Conservation (phyloP, 1,140 invertebrate genomes). For the Dinoponera quadriceps region DNA sequence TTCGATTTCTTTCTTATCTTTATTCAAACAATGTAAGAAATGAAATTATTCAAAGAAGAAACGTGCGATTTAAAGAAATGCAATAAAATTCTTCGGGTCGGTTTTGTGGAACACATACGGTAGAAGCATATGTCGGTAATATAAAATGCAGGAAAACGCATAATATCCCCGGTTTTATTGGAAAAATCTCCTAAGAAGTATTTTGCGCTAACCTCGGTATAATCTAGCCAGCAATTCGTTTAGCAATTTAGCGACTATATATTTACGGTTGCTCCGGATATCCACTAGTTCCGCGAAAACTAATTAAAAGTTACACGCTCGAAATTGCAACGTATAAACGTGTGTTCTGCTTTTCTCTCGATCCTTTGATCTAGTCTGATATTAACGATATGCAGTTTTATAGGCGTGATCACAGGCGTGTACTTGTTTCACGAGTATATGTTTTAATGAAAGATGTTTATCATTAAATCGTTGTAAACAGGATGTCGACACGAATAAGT, state of each 20-base stretch:
- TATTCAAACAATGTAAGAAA: not conserved
- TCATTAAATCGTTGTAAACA: not conserved
- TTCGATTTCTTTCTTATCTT: not conserved
- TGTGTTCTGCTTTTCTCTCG: conserved; percentile 2
- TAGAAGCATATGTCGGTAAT: not conserved
- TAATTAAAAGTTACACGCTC: not conserved
- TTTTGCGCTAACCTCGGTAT: not conserved
- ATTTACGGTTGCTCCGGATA: not conserved
- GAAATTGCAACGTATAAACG: not conserved
- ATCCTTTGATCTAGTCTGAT: not conserved
- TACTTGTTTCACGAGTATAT: not conserved
- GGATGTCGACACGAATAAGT: not conserved
- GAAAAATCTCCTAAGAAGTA: not conserved
- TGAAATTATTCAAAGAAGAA: not conserved
- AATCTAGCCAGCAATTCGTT: not conserved
- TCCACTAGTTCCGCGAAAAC: not conserved
- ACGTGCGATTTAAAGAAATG: not conserved
- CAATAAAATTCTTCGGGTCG: not conserved
- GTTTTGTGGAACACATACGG: not conserved
- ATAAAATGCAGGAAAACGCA: not conserved
- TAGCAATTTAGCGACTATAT: not conserved
- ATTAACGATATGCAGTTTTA: not conserved
- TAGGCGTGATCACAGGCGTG: not conserved
- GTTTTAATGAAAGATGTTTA: conserved; percentile 7
- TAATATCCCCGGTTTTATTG: not conserved